Percentiles rank a stretch among this genome's conserved stretches.
These are phyloP conservation scores for Orientallactaga bullata DNA, from an alignment of 2,113 vertebrate species.

Conservation along the genomic window DNA sequence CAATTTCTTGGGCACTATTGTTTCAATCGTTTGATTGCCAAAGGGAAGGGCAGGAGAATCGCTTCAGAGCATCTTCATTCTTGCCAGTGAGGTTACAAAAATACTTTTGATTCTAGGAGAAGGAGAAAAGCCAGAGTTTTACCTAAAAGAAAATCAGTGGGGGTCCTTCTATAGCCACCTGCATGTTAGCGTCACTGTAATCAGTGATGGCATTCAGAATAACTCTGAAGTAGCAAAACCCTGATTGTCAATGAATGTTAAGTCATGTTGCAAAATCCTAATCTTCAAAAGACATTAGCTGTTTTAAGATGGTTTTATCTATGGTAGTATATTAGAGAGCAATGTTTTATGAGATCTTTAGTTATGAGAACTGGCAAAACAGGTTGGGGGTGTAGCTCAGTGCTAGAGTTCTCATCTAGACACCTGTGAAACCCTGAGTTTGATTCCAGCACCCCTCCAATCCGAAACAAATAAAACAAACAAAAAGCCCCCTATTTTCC, in stretches of 20 bases:
- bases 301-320: not conserved
- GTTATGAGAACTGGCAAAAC: not conserved
- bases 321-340: not conserved
- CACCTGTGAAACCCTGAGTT: not conserved
- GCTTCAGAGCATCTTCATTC: too few species aligned
- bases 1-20: too few species aligned
- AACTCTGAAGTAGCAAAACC: not conserved
- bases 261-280: not conserved
- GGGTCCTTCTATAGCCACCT: not conserved
- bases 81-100: not conserved
- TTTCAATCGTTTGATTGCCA: too few species aligned
- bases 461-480: not conserved
- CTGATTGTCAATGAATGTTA: not conserved
- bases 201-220: not conserved
- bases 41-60: too few species aligned
- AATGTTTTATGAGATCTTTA: not conserved
- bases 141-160: not conserved
- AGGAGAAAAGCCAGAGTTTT: not conserved
- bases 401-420: not conserved
- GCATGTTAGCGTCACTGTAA: not conserved
- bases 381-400: not conserved
- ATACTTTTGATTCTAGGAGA: not conserved
- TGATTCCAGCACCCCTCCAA: not conserved
- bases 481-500: not conserved
- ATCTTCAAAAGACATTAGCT: not conserved